These are phyloP conservation scores for Andrena bucephala DNA, from an alignment of 2,888 invertebrate species.

Conservation along the genomic window DNA sequence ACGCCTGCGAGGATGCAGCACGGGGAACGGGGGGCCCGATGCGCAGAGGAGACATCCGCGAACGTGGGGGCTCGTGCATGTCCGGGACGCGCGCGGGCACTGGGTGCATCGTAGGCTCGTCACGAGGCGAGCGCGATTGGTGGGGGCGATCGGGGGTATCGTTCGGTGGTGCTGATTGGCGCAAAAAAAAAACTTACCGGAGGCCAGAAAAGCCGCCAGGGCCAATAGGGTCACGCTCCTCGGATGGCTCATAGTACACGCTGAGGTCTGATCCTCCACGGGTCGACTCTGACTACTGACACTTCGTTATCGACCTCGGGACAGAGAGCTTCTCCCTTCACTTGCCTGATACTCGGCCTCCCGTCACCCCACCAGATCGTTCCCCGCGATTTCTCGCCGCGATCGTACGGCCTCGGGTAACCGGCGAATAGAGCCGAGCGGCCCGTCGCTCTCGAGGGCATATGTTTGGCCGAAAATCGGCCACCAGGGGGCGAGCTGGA, in stretches of 20 bases:
- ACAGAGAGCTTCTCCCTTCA: constrained; percentile 77
- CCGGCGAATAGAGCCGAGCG: constrained; percentile 41
- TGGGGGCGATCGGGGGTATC: constrained; percentile 15
- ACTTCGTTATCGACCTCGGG: constrained; percentile 76
- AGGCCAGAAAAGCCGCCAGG: constrained; percentile 77
- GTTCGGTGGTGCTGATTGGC: constrained; percentile 10
- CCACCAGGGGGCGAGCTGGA: neutral
- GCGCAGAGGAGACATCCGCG: constrained; percentile 16
- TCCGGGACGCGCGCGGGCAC: neutral
- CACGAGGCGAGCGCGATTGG: neutral
- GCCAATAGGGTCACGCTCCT: constrained; percentile 78
- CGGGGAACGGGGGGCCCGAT: constrained; percentile 29
- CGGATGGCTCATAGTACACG: constrained; percentile 75
- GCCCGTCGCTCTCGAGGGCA: neutral
- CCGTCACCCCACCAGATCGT: constrained; percentile 61
- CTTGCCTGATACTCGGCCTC: constrained; percentile 57
- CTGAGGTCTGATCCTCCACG: constrained; percentile 68
- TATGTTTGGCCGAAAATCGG: neutral
- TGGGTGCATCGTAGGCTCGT: neutral
- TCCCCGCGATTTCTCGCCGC: constrained; percentile 41
- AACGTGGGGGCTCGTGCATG: neutral
- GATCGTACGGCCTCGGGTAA: constrained; percentile 52
- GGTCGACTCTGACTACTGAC: constrained; percentile 82
- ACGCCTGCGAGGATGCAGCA: constrained; percentile 50
- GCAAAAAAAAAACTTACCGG: constrained; percentile 75